phyloP scores from a whole-genome alignment of 2,888 invertebrate species.

The Monochamus alternatus region DNA sequence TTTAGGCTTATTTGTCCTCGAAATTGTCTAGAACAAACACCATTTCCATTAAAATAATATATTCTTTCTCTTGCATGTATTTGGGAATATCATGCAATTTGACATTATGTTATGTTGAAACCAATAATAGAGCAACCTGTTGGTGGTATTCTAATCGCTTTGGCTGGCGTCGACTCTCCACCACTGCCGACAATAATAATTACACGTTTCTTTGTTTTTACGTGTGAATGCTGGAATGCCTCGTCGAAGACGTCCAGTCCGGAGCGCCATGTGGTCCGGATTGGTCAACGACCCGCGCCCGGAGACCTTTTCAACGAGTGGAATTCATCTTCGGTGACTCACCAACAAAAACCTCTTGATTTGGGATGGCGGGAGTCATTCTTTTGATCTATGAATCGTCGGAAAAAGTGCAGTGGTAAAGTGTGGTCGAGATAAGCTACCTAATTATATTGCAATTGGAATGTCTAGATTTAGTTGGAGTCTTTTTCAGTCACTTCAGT shows the following conservation, averaged over 20 bases:
- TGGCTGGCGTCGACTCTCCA: neutral
- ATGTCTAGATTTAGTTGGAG: too few relatives aligned
- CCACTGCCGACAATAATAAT: constrained; percentile 28
- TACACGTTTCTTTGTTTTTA: constrained; percentile 37
- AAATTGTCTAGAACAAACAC: too few relatives aligned
- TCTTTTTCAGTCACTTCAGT: too few relatives aligned
- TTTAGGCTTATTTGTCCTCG: too few relatives aligned
- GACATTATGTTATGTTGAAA: too few relatives aligned
- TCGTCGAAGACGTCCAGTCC: constrained; percentile 9
- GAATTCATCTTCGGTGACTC: constrained; percentile 37
- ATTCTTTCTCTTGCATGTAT: too few relatives aligned
- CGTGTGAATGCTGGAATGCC: constrained; percentile 41
- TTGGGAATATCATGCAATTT: too few relatives aligned
- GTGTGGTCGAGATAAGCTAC: too few relatives aligned
- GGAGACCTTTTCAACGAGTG: constrained; percentile 28
- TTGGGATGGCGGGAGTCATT: constrained; percentile 18
- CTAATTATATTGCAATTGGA: too few relatives aligned
- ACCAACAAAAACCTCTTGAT: constrained; percentile 22
- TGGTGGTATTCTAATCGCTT: too few relatives aligned
- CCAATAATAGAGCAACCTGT: too few relatives aligned
- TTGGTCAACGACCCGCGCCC: constrained; percentile 51
- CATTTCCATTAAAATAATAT: too few relatives aligned
- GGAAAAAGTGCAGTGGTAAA: neutral
- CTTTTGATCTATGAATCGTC: neutral
- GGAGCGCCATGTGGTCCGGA: constrained; percentile 48